phyloP scores from a whole-genome alignment of 2,888 invertebrate species.

The Terebella lapidaria region DNA sequence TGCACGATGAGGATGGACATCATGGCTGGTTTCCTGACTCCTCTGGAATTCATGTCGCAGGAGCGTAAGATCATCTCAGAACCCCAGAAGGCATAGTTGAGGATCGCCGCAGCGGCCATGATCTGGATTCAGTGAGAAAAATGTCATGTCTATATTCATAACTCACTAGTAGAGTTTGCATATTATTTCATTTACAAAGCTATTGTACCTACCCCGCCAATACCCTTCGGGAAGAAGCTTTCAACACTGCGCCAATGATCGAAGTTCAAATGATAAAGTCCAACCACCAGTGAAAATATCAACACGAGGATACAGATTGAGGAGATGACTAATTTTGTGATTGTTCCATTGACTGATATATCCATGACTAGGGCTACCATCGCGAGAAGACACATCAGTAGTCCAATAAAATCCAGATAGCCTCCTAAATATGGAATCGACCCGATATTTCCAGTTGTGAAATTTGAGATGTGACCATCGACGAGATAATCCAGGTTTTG shows the following conservation, averaged over 20 bases:
- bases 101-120: not conserved
- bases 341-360: not conserved
- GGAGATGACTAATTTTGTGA: not conserved
- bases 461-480: not conserved
- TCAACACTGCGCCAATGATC: not conserved
- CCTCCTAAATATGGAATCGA: not conserved
- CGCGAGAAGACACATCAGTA: not conserved
- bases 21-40: not conserved
- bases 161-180: too few species aligned
- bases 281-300: not conserved
- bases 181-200: too few species aligned
- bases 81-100: not conserved
- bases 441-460: not conserved
- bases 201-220: not conserved
- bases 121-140: too few species aligned
- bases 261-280: not conserved
- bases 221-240: not conserved
- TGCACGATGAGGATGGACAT: not conserved
- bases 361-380: not conserved
- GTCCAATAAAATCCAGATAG: not conserved
- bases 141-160: too few species aligned
- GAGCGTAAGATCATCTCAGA: not conserved
- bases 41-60: not conserved
- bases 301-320: not conserved
- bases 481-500: not conserved